Percentiles rank a stretch among this genome's conserved stretches.
Conservation (phyloP, 2,113 vertebrate genomes). For the Aegypius monachus region DNA sequence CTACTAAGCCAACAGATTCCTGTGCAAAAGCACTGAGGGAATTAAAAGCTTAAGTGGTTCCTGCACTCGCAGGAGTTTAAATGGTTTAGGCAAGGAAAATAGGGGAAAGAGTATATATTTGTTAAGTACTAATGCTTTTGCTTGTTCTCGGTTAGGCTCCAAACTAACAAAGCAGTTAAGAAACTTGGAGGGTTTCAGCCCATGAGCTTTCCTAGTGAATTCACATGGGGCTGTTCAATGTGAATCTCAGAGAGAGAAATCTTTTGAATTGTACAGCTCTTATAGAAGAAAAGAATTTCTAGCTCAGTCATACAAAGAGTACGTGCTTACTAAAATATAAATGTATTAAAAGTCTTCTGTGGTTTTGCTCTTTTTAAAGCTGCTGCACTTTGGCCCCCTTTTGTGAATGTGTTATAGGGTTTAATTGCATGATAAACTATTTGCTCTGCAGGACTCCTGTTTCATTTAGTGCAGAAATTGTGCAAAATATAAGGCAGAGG, state of each 20-base stretch:
- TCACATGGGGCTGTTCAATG: background rate
- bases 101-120: slow-evolving; percentile 32
- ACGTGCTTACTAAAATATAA: background rate
- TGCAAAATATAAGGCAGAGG: background rate
- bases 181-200: background rate
- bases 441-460: background rate
- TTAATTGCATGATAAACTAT: background rate
- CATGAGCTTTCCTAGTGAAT: background rate
- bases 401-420: background rate
- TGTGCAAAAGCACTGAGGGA: background rate
- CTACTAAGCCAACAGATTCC: slow-evolving; percentile 31
- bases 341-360: background rate
- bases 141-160: background rate
- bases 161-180: background rate
- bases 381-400: background rate
- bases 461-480: background rate
- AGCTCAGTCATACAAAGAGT: background rate
- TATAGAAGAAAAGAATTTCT: background rate
- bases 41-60: slow-evolving; percentile 19
- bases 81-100: slow-evolving; percentile 21
- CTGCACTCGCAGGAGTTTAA: background rate
- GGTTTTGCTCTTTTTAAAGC: background rate
- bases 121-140: background rate
- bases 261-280: background rate
- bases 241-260: background rate